Evolutionary conservation across 2,888 invertebrate species (phyloP), one percentile per base, ranked within the genome.

Genomic region (Phaonia tiefii): DNA sequence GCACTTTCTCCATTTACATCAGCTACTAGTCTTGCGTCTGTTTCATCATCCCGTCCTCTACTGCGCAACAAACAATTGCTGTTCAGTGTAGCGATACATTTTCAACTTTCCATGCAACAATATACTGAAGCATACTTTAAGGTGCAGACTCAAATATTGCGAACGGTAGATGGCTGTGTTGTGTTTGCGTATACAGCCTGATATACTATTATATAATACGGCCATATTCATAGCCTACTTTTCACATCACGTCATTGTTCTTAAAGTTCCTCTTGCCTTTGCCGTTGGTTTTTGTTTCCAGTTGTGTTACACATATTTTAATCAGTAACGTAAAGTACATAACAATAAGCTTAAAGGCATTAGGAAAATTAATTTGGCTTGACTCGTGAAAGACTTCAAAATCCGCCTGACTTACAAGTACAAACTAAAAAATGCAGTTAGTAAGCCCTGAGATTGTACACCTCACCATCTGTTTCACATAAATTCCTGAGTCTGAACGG

Each of bases 361-460:
- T 78, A 71, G 71, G 75, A 72, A 78, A 81, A 75, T 77, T 67
- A 80, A 80, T 81, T 81, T 81, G 72, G 75, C 63, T 78, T 81
- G 69, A 72, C n/a, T 80, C 69, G 67, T 65, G 37, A 73, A 63
- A 73, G 69, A 22, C 49, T 49, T 67, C 13, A 67, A 5, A 67
- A 54, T 39, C 37, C 67, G n/a, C 51, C 31, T 42, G 39, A 69
- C 31, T 37, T 54, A 8, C 20, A n/a, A 7, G 1, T 22, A 63
- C 22, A 42, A 39, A 17, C 63, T 63, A 10, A 1, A 3, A 42
- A 63, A 63, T 63, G 39, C 49, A 71, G 66, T 71, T 71, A 69
- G 72, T 73, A 56, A 66, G 67, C 67, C 77, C 74, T 58, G 67
- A 39, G 54, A 51, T 46, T 58, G 42, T 51, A 67, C 15, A 72